Conservation (phyloP, 2,888 invertebrate genomes). For the Torymus texanus region DNA sequence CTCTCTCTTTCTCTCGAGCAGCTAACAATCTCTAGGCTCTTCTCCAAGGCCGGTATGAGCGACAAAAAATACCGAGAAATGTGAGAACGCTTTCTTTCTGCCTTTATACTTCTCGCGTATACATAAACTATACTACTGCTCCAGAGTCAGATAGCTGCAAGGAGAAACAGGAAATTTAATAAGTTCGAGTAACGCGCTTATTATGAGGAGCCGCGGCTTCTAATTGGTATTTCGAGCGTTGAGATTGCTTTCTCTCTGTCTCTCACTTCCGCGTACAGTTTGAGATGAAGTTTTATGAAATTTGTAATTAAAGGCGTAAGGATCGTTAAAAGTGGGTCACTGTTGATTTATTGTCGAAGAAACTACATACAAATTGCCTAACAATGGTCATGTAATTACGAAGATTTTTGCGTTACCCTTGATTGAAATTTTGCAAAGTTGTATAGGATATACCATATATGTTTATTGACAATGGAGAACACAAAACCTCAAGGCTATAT, state of each 20-base stretch:
- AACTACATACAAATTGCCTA: too few species aligned
- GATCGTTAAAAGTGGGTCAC: too few species aligned
- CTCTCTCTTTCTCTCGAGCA: conserved; percentile 51
- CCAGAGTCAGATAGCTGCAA: neutral
- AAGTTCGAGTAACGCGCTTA: conserved; percentile 23
- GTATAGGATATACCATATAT: too few species aligned
- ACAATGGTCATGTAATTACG: too few species aligned
- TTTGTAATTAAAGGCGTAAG: too few species aligned
- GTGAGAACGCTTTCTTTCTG: conserved; percentile 21
- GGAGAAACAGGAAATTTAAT: conserved; percentile 13
- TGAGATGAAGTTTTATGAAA: neutral
- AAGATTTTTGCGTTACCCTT: too few species aligned
- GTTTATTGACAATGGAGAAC: conserved; percentile 6
- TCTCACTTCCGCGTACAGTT: too few species aligned
- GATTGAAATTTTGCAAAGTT: too few species aligned
- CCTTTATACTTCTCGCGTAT: neutral
- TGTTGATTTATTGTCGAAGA: too few species aligned
- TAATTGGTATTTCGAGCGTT: conserved; percentile 28
- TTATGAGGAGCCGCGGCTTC: neutral
- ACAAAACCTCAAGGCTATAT: conserved; percentile 10
- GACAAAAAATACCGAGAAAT: conserved; percentile 52
- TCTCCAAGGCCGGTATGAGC: conserved; percentile 9
- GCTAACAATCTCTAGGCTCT: conserved; percentile 61
- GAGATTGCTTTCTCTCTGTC: neutral
- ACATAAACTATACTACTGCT: too few species aligned